Evolutionary conservation across 1,140 invertebrate genomes (phyloP), one percentile per base, ranked within the genome.

Genomic region (Periplaneta americana): DNA sequence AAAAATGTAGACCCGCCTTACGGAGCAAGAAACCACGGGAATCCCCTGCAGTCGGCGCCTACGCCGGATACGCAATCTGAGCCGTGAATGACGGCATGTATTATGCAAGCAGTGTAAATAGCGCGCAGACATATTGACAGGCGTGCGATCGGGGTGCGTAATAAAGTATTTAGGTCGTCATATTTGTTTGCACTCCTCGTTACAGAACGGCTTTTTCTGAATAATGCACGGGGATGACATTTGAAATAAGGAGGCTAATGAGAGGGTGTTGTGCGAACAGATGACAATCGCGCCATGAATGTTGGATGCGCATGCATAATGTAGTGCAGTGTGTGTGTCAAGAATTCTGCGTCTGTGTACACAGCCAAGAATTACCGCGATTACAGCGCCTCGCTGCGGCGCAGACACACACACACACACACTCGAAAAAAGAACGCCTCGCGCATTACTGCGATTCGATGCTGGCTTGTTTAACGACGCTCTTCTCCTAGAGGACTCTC

Each of bases 281-380:
- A 77, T 77, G 75, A 77, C 75, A 77, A 77, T 77, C 75, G 75
- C n/a, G 75, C 33, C 35, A 77, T 77, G 75, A 77, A 77, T 77
- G 75, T 77, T 77, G 33, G 33, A 77, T 77, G 75, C 31, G 18
- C 31, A 77, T 77, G 75, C 75, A 77, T 77, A 77, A 77, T 77
- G 75, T 34, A 77, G 17, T 66, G 48, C 28, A 66, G 48, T 66
- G 48, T 66, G 48, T 66, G 11, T 66, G 22, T 66, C 48, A 66
- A 66, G 48, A 66, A 66, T 66, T 66, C 48, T 66, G 28, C 48
- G 22, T 66, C 48, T 66, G 48, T 66, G 22, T 66, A 66, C 48
- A 28, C 22, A 66, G 48, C 10, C 48, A 66, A 66, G 48, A 66
- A 66, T 66, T 48, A 48, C n/a, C n/a, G n/a, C 39, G 39, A 48